Evolutionary conservation across 2,888 invertebrate genomes (phyloP).

Genomic region (Adelognathus sp.): DNA sequence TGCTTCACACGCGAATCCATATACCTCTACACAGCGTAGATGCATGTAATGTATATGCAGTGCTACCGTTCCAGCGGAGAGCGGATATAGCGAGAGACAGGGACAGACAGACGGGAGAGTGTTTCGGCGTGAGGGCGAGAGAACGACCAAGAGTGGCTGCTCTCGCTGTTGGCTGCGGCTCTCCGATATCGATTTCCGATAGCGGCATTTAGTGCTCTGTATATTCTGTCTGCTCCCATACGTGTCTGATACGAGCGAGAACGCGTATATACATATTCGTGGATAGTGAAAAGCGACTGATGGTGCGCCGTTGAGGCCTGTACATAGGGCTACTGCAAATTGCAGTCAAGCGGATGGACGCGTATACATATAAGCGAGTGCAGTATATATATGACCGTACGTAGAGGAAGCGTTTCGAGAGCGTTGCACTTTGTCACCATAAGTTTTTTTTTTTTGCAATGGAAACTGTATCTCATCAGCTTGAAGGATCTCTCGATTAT

Average conservation of each 20-base stretch:
- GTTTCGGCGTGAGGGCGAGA: conserved; percentile 27
- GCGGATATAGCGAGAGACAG: conserved; percentile 33
- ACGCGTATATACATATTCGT: conserved; percentile 56
- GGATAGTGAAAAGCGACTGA: conserved; percentile 55
- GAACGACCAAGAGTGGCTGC: conserved; percentile 69
- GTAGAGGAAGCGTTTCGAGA: conserved; percentile 51
- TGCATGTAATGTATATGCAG: conserved; percentile 8
- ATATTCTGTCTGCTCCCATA: conserved; percentile 77
- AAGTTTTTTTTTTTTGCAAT: background rate
- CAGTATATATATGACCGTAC: conserved; percentile 61
- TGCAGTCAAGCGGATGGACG: conserved; percentile 67
- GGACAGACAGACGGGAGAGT: conserved; percentile 46
- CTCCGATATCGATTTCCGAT: conserved; percentile 80
- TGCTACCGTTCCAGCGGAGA: conserved; percentile 22
- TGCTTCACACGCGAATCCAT: conserved; percentile 53
- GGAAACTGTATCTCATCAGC: background rate
- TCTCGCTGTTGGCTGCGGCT: conserved; percentile 72
- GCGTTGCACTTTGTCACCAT: background rate
- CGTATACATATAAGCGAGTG: conserved; percentile 41
- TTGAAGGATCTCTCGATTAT: background rate
- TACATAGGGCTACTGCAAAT: conserved; percentile 65
- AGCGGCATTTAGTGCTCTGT: conserved; percentile 78
- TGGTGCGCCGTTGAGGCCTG: conserved; percentile 49
- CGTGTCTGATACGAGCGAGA: conserved; percentile 72
- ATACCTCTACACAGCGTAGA: too few relatives aligned